Percentiles rank a stretch among this genome's conserved stretches.
These are phyloP conservation scores for Bombus waltoni DNA, from an alignment of 1,140 invertebrate genomes.

Conservation along the genomic window DNA sequence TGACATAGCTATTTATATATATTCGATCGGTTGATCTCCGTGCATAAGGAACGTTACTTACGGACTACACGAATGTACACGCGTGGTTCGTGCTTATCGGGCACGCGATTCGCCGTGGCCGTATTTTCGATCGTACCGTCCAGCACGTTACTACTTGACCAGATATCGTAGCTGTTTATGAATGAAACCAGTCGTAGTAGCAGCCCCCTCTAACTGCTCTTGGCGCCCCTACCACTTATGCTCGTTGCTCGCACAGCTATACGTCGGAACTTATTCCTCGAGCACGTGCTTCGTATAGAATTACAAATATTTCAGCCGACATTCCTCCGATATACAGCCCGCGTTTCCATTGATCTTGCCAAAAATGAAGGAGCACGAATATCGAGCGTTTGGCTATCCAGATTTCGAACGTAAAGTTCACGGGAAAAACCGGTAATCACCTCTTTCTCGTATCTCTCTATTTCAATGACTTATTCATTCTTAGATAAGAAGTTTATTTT, in stretches of 20 bases:
- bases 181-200: conserved; percentile 60
- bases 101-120: conserved; percentile 12
- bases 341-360: neutral
- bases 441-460: too few species aligned
- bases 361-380: neutral
- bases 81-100: neutral
- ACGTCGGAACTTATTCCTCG: conserved; percentile 41
- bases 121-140: conserved; percentile 36
- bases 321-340: neutral
- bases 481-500: too few species aligned
- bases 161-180: conserved; percentile 59
- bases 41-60: neutral
- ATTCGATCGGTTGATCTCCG: neutral
- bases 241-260: conserved; percentile 30
- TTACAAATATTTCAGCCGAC: conserved; percentile 40
- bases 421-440: too few species aligned
- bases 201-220: conserved; percentile 22
- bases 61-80: neutral
- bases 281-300: conserved; percentile 45
- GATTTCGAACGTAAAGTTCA: neutral
- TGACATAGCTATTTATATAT: neutral
- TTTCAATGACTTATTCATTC: too few species aligned
- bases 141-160: conserved; percentile 29
- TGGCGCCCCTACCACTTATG: conserved; percentile 34
- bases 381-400: neutral